Base-by-base conservation (phyloP, 1,140 invertebrate species). In the Micrasema minimum region DNA sequence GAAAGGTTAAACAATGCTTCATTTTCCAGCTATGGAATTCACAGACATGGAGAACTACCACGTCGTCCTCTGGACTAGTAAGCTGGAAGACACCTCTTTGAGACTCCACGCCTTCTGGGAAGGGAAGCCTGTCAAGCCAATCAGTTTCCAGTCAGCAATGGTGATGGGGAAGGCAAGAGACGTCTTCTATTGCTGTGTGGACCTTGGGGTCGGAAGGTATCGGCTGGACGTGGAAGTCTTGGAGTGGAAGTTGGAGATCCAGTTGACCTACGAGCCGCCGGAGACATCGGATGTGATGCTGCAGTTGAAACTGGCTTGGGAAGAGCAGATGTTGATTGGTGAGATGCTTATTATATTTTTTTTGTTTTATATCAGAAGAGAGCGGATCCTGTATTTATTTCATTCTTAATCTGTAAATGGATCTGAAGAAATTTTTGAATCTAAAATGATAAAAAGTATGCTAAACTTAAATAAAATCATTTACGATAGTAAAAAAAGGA, bases 281-380 rank as follows among this genome's bases (percentile, higher is more conserved):
- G 91, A 94, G 68, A 85, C 89, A 0, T 87, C 87, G 18, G 92
- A 93, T 79, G 88, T 88, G 75, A 82, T 97, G 75, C 87, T 96
- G 31, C 93, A 96, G 78, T 79, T 97, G 22, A 93, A 93, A 75
- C 80, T 96, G 37, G 92, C 93, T 51, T 90, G 90, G 74, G 89
- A 94, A 55, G 93, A 96, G 79, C 87, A 88, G 59, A 90, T 91
- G 80, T 82, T 97, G 1, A 83, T 96, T 22, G 95, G 92, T 87
- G 79, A 75, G 53, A 22, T 0, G 12, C 22, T 20, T 62, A 12
- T 61, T 38, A n/a, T n/a, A n/a, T n/a, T n/a, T n/a, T n/a, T n/a
- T n/a, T n/a, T n/a, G n/a, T n/a, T n/a, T n/a, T n/a, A n/a, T n/a
- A n/a, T n/a, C n/a, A n/a, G n/a, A n/a, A n/a, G n/a, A n/a, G n/a